phyloP scores from a whole-genome alignment of 2,888 invertebrate species.

The Ecdyonurus torrentis region DNA sequence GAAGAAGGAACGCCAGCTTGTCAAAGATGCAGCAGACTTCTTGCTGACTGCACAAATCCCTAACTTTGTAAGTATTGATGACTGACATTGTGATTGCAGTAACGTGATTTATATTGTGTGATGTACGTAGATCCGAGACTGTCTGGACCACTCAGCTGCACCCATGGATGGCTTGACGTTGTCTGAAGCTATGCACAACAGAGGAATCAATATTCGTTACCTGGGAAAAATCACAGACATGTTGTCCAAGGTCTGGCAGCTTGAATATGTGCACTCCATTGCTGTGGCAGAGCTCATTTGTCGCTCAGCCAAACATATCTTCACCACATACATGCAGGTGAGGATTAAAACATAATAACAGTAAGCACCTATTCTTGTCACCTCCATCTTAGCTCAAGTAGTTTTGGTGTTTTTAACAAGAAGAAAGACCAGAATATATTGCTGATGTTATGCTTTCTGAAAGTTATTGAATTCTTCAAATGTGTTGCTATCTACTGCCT shows the following conservation, averaged over 20 bases:
- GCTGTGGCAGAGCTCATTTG: conserved; percentile 79
- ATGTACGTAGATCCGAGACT: conserved; percentile 57
- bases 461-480: neutral
- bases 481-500: too few relatives aligned
- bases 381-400: neutral
- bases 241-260: conserved; percentile 55
- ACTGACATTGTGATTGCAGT: neutral
- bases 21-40: conserved; percentile 92
- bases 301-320: conserved; percentile 85
- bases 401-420: neutral
- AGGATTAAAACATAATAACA: conserved; percentile 4
- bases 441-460: neutral
- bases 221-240: conserved; percentile 79
- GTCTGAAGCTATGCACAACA: conserved; percentile 82
- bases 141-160: conserved; percentile 77
- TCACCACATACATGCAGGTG: conserved; percentile 77
- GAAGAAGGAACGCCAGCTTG: conserved; percentile 70
- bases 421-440: neutral
- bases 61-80: conserved; percentile 54
- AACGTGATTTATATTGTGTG: neutral
- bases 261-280: conserved; percentile 79
- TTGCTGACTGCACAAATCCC: conserved; percentile 87
- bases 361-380: neutral
- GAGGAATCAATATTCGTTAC: conserved; percentile 94
- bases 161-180: conserved; percentile 91